A percentile compares a stretch with the other conserved stretches of the same genome.
These are phyloP conservation scores for Drymonia ruficornis DNA, from an alignment of 2,888 invertebrate genomes.

Conservation along the genomic window DNA sequence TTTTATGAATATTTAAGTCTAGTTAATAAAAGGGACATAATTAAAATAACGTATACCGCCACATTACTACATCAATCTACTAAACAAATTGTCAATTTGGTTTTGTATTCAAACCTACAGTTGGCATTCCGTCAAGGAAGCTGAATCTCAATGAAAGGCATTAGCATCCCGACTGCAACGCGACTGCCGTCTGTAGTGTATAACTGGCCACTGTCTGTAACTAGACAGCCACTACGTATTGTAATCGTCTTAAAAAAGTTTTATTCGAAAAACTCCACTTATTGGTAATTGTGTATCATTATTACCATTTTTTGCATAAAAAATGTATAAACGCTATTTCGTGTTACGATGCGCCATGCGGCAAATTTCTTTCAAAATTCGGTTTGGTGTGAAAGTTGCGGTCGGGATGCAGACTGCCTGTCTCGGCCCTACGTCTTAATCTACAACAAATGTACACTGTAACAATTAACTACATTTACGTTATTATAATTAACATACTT, in stretches of 20 bases:
- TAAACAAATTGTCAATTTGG: slow-evolving; percentile 5
- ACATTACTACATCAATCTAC: not conserved
- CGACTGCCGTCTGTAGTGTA: too few relatives aligned
- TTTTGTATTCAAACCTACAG: slow-evolving; percentile 27
- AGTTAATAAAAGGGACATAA: not conserved
- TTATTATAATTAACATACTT: slow-evolving; percentile 69
- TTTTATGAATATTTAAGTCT: not conserved
- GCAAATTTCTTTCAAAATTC: too few relatives aligned
- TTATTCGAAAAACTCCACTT: too few relatives aligned
- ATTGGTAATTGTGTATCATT: too few relatives aligned
- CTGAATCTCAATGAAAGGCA: slow-evolving; percentile 51
- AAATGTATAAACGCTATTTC: too few relatives aligned
- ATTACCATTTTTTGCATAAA: too few relatives aligned
- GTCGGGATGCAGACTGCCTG: not conserved
- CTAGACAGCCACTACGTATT: too few relatives aligned
- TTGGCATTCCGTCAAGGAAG: slow-evolving; percentile 63
- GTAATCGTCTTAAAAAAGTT: too few relatives aligned
- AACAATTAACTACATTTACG: slow-evolving; percentile 68
- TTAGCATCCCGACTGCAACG: too few relatives aligned
- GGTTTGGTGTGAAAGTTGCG: too few relatives aligned
- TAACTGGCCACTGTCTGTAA: too few relatives aligned
- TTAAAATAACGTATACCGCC: not conserved
- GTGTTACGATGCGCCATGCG: too few relatives aligned
- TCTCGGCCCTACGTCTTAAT: slow-evolving; percentile 43
- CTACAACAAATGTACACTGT: slow-evolving; percentile 77